These are phyloP conservation scores for Xerus inauris DNA, from an alignment of 2,113 vertebrate species.

Conservation along the genomic window DNA sequence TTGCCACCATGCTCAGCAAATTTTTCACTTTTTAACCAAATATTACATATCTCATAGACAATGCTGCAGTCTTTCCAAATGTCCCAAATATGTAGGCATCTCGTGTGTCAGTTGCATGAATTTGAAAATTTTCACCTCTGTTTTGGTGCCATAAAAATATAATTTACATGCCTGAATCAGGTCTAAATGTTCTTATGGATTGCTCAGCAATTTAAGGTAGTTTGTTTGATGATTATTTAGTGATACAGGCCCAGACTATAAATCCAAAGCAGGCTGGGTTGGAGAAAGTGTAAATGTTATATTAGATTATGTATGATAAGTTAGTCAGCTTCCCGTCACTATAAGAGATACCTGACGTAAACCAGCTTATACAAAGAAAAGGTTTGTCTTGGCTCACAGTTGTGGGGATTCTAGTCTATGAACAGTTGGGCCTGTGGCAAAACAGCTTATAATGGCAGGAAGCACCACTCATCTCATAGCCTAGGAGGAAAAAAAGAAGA, in stretches of 20 bases:
- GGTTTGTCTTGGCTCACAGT: neutral
- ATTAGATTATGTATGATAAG: neutral
- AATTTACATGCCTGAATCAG: neutral
- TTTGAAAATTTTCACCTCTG: neutral
- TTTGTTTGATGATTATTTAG: neutral
- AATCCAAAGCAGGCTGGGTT: neutral
- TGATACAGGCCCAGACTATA: neutral
- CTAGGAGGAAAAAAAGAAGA: neutral
- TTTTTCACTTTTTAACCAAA: conserved; percentile 1
- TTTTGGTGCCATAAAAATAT: conserved; percentile 37
- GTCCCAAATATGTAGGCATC: neutral
- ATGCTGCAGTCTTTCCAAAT: neutral
- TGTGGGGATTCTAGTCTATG: neutral
- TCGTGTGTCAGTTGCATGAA: neutral
- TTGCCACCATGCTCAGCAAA: neutral
- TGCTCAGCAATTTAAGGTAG: neutral
- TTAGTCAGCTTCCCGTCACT: neutral
- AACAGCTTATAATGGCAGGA: neutral
- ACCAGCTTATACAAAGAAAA: neutral
- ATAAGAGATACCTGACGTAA: neutral
- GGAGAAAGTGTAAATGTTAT: neutral
- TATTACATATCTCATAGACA: neutral
- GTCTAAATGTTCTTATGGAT: neutral
- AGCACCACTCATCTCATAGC: too few species aligned
- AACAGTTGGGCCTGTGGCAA: neutral